Evolutionary conservation across 1,140 invertebrate species (phyloP).

Genomic region (Homarus americanus): DNA sequence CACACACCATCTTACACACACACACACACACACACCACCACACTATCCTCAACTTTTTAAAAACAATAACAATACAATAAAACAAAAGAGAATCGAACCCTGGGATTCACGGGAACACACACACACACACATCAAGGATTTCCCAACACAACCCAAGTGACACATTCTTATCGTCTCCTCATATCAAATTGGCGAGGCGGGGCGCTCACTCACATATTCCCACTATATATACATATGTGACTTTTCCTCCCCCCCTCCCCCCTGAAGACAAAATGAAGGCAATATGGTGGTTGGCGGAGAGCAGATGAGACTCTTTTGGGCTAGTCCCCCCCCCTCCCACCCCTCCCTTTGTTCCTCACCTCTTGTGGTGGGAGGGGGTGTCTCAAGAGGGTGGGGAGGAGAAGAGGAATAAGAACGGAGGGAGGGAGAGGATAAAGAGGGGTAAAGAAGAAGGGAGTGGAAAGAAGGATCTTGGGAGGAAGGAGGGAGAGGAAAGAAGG

Average conservation of each 20-base stretch:
- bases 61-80: not conserved
- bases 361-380: not conserved
- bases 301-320: constrained; percentile 9
- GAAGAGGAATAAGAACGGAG: not conserved
- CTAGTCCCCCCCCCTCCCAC: not conserved
- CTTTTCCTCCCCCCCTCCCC: constrained; percentile 29
- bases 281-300: constrained; percentile 33
- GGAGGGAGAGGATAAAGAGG: no score
- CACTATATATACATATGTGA: constrained; percentile 54
- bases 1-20: not conserved
- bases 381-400: not conserved
- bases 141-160: not conserved
- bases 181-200: constrained; percentile 3
- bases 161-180: constrained; percentile 6
- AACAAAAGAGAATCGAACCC: no score
- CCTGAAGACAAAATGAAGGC: constrained; percentile 56
- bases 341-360: not conserved
- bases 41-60: no score
- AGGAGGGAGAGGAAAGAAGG: no score
- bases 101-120: no score
- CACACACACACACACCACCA: not conserved
- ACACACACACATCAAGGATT: not conserved
- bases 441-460: no score
- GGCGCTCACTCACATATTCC: constrained; percentile 30
- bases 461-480: no score